phyloP scores from a whole-genome alignment of 1,140 invertebrate genomes.

The Calliphora vicina region DNA sequence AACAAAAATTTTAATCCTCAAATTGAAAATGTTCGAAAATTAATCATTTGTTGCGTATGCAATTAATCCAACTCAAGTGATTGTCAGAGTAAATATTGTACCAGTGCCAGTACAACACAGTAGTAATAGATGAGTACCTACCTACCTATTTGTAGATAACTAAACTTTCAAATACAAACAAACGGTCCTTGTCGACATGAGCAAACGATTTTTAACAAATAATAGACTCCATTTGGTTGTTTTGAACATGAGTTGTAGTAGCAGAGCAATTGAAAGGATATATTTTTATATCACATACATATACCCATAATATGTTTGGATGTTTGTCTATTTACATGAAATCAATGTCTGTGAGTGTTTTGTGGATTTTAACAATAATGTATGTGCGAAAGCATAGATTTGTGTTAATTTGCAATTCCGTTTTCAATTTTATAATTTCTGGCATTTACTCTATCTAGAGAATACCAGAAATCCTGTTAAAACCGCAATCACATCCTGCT shows the following conservation, averaged over 20 bases:
- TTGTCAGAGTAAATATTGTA: conserved; percentile 36
- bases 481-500: conserved; percentile 34
- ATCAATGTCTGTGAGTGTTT: neutral
- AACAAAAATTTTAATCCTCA: conserved; percentile 20
- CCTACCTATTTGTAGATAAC: neutral
- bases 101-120: neutral
- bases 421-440: conserved; percentile 56
- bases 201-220: neutral
- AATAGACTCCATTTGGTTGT: neutral
- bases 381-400: neutral
- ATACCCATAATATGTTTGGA: too few relatives aligned
- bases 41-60: conserved; percentile 44
- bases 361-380: neutral
- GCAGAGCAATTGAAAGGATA: neutral
- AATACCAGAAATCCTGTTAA: conserved; percentile 29
- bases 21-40: conserved; percentile 43
- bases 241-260: neutral
- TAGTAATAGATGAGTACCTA: neutral
- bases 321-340: too few relatives aligned
- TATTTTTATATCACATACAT: too few relatives aligned
- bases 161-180: neutral
- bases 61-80: conserved; percentile 58
- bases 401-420: conserved; percentile 62
- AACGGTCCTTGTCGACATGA: neutral
- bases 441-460: neutral